Conservation (phyloP, 2,797 vertebrate species). For the Melanotaenia boesemani region DNA sequence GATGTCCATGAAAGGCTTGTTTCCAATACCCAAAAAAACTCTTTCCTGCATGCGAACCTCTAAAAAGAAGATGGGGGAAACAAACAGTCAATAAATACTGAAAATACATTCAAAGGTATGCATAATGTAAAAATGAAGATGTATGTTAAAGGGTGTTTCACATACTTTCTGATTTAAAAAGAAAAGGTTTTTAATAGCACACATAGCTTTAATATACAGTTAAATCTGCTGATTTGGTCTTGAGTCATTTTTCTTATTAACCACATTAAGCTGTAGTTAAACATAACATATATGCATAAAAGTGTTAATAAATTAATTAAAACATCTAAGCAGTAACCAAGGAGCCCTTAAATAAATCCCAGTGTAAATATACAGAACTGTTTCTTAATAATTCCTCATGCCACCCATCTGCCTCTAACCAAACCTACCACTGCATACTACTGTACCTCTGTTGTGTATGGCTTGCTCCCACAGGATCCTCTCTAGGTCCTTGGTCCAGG, state of each 20-base stretch:
- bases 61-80: slow-evolving; percentile 44
- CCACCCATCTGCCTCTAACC: neutral
- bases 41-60: slow-evolving; percentile 88
- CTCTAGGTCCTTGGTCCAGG: slow-evolving; percentile 86
- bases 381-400: neutral
- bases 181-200: neutral
- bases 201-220: neutral
- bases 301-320: neutral
- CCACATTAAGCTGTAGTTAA: neutral
- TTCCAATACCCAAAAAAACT: slow-evolving; percentile 88
- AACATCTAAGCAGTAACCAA: neutral
- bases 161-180: neutral
- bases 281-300: neutral
- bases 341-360: neutral
- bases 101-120: too few species aligned
- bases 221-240: neutral
- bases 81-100: neutral
- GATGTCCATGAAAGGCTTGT: slow-evolving; percentile 89
- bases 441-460: slow-evolving; percentile 84
- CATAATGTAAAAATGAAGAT: neutral
- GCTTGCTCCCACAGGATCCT: slow-evolving; percentile 89
- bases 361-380: neutral
- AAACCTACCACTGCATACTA: neutral
- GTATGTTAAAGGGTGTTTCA: neutral
- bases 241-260: neutral